Evolutionary conservation across 2,113 vertebrate genomes (phyloP), one percentile per base, ranked within the genome.

Genomic region (Sorex araneus): DNA sequence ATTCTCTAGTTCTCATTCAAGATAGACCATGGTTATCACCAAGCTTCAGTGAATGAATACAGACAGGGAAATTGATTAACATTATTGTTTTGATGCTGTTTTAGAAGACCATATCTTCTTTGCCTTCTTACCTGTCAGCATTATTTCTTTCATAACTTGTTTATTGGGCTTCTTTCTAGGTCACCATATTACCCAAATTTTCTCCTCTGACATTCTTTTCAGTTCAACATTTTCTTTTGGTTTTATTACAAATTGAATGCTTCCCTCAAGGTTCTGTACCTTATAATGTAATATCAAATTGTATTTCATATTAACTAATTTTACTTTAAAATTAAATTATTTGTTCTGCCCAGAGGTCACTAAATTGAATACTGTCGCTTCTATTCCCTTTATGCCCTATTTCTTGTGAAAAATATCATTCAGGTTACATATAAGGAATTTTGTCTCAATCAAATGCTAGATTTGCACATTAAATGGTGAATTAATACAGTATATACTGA

Each of bases 321-420:
- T 95, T 89, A 92, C 75, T 96, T 93, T 92, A 95, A 96, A 94
- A 94, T 95, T 88, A 95, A 91, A 91, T 94, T 84, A 85, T 95
- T 89, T 87, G 54, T 88, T 90, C 60, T 86, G 32, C 71, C 54
- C 82, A 84, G 45, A 77, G 82, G 80, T 94, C 85, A 93, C 45
- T 85, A 95, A 94, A 93, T 88, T 92, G 75, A 94, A 91, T 92
- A 85, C 63, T 90, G 71, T 19, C 67, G 83, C 12, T 93, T 93
- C 47, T 84, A 40, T 90, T 91, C 19, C 45, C 54, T 93, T 89
- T 91, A 32, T 92, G 18, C 0, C 3, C 10, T 92, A 71, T 87
- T 78, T 40, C 30, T 93, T 71, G 63, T 70, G 63, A 45, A 88
- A 94, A 94, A 92, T 23, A 83, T 83, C 36, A 70, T 90, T 66